Conservation (phyloP, 1,140 invertebrate species). For the Drosophila sechellia region DNA sequence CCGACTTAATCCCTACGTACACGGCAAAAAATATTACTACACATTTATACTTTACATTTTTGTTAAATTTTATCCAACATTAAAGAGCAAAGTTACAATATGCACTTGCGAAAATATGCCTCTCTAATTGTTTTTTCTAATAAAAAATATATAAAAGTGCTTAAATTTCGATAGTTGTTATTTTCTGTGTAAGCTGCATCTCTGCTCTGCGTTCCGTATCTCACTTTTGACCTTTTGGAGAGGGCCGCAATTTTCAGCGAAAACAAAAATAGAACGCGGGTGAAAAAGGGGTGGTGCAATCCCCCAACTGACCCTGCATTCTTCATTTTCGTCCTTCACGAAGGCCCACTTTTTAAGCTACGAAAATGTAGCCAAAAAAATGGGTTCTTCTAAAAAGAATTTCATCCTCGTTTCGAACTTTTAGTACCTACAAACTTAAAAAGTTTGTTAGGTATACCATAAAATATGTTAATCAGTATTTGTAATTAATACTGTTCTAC, state of each 20-base stretch:
- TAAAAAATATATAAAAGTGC: neutral
- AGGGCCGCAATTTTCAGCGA: constrained; percentile 14
- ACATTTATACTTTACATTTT: too few relatives aligned
- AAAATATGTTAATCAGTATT: too few relatives aligned
- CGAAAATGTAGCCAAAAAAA: neutral
- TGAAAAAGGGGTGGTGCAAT: neutral
- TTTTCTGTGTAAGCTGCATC: constrained; percentile 10
- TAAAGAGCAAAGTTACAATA: too few relatives aligned
- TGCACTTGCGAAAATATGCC: too few relatives aligned
- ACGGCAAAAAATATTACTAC: neutral
- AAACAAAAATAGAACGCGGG: constrained; percentile 44
- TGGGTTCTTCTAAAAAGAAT: neutral
- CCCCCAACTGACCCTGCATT: constrained; percentile 19
- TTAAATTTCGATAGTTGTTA: neutral
- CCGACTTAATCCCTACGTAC: constrained; percentile 8
- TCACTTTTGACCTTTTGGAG: constrained; percentile 47
- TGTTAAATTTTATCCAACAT: too few relatives aligned
- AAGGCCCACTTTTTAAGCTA: neutral
- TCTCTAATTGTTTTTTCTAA: neutral
- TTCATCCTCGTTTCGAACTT: too few relatives aligned
- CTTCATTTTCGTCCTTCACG: neutral
- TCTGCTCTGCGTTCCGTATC: neutral
- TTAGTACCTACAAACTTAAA: neutral
- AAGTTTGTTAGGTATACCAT: neutral
- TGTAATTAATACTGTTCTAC: too few relatives aligned